Evolutionary conservation across 1,140 invertebrate species (phyloP).

Genomic region (Steinernema feltiae): DNA sequence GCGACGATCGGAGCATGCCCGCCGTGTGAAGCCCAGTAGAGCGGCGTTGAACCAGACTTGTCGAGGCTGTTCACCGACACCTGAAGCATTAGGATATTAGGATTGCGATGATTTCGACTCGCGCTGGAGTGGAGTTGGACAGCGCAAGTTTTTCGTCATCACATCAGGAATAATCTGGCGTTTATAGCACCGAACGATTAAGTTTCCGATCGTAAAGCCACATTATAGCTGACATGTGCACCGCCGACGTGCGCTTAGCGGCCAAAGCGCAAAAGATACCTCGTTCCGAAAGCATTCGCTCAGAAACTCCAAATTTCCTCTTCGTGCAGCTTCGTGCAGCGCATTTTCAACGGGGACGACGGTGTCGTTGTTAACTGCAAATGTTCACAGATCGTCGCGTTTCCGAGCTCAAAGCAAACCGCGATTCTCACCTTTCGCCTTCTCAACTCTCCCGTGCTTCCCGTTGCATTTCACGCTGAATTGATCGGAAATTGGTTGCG

Average conservation of each 20-base stretch:
- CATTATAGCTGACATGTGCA: too few species aligned
- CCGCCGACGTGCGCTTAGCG: not conserved
- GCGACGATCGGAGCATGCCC: conserved; percentile 61
- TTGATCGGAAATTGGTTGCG: conserved; percentile 63
- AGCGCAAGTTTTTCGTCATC: too few species aligned
- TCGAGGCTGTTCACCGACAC: conserved; percentile 68
- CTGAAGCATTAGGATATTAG: conserved; percentile 47
- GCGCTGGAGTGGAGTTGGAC: too few species aligned
- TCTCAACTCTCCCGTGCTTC: conserved; percentile 66
- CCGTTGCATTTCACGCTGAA: conserved; percentile 66
- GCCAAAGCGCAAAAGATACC: conserved; percentile 57
- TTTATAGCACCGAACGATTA: too few species aligned
- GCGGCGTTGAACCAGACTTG: conserved; percentile 67
- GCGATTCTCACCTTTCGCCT: conserved; percentile 63
- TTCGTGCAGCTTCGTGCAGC: conserved; percentile 69
- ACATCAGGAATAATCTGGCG: too few species aligned
- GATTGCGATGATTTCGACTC: conserved; percentile 17
- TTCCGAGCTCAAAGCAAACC: not conserved
- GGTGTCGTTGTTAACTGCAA: conserved; percentile 64
- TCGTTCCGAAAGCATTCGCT: conserved; percentile 66
- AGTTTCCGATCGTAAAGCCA: not conserved
- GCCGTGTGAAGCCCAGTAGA: conserved; percentile 69
- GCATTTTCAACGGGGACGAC: conserved; percentile 66
- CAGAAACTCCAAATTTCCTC: conserved; percentile 67
- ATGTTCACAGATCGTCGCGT: conserved; percentile 2